Percentiles rank a stretch among this genome's conserved stretches.
phyloP scores from a whole-genome alignment of 2,888 invertebrate genomes.

The Agriopis aurantiaria region DNA sequence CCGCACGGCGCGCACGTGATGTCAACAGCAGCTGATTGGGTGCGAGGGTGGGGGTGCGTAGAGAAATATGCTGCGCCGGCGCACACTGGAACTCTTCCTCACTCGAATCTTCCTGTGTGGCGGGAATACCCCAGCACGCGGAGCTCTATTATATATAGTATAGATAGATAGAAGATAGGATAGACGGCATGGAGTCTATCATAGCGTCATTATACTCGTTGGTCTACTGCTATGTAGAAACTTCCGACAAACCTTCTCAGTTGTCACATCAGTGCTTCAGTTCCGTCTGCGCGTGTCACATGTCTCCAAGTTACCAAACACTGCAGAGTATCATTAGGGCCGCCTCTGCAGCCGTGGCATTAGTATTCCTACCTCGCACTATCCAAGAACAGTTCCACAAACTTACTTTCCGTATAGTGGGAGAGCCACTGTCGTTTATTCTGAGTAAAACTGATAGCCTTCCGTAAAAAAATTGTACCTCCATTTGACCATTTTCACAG shows the following conservation, averaged over 20 bases:
- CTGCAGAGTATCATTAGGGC: constrained; percentile 18
- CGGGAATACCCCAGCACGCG: no score
- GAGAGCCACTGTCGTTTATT: background rate
- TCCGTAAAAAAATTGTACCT: background rate
- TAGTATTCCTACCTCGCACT: constrained; percentile 9
- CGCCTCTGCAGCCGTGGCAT: constrained; percentile 19
- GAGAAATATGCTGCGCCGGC: no score
- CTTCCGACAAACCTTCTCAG: background rate
- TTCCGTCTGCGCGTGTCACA: background rate
- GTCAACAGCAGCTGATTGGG: no score
- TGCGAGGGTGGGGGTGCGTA: no score
- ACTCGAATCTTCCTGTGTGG: no score
- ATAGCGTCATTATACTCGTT: no score
- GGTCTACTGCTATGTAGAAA: no score
- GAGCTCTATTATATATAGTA: no score
- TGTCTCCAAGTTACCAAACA: constrained; percentile 4
- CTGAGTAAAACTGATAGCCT: background rate
- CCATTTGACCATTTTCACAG: background rate
- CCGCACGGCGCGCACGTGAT: no score
- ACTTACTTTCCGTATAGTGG: background rate
- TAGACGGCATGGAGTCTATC: no score
- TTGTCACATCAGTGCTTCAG: background rate
- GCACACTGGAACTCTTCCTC: no score
- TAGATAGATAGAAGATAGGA: no score
- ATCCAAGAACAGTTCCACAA: background rate